These are phyloP conservation scores for Otis tarda DNA, from an alignment of 2,113 vertebrate genomes.

Conservation along the genomic window DNA sequence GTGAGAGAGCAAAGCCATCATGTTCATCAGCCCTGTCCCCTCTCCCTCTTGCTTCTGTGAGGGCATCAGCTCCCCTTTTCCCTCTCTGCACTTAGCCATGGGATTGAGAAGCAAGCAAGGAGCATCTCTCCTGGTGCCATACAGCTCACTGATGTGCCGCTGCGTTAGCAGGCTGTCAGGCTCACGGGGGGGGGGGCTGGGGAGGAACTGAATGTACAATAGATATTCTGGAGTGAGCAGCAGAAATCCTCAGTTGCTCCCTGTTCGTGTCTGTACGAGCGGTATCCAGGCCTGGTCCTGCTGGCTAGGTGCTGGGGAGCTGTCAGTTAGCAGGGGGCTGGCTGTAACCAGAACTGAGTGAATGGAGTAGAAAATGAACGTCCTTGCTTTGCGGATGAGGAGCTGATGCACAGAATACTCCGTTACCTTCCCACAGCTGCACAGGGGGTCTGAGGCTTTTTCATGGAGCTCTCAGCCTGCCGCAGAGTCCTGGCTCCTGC, in stretches of 20 bases:
- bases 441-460: neutral
- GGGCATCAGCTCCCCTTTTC: neutral
- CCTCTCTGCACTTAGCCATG: neutral
- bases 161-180: neutral
- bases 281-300: neutral
- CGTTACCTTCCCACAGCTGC: neutral
- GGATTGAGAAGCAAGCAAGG: neutral
- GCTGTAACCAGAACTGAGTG: constrained; percentile 1
- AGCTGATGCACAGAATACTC: neutral
- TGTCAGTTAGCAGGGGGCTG: neutral
- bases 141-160: neutral
- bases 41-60: neutral
- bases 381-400: neutral
- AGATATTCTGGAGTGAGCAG: neutral
- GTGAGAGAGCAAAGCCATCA: neutral
- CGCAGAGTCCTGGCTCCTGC: constrained; percentile 2
- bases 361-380: neutral
- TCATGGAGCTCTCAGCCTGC: neutral
- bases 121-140: neutral
- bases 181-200: neutral
- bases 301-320: neutral
- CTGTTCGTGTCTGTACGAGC: neutral
- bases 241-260: neutral
- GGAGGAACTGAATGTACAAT: neutral
- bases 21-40: neutral